Percentiles rank a stretch among this genome's conserved stretches.
Evolutionary conservation across 2,113 vertebrate species (phyloP).

Genomic region (Sminthopsis crassicaudata): DNA sequence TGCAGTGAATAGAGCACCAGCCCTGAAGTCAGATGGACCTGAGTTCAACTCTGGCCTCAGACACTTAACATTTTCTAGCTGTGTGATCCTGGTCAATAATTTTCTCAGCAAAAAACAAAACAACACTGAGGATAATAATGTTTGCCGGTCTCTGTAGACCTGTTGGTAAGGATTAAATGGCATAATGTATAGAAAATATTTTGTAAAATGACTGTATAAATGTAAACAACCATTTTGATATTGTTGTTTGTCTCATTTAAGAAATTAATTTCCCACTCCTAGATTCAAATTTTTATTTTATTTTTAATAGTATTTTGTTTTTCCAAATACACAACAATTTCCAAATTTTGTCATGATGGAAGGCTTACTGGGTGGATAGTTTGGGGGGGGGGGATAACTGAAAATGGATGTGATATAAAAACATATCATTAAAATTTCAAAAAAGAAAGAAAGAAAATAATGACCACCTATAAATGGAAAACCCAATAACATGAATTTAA

Average conservation of each 20-base stretch:
- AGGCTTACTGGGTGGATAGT: background rate
- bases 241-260: background rate
- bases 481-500: background rate
- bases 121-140: background rate
- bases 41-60: too few species aligned
- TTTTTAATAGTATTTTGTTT: too few species aligned
- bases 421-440: background rate
- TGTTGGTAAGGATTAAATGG: background rate
- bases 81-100: too few species aligned
- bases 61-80: too few species aligned
- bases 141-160: background rate
- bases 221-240: background rate
- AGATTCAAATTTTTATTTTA: background rate
- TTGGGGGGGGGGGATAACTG: background rate
- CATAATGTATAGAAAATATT: background rate
- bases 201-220: background rate
- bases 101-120: too few species aligned
- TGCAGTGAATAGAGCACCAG: too few species aligned
- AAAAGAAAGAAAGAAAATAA: background rate
- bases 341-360: background rate
- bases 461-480: background rate
- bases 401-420: background rate
- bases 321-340: too few species aligned
- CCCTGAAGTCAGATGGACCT: too few species aligned
- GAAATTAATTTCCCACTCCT: background rate